Evolutionary conservation across 2,888 invertebrate species (phyloP).

Genomic region (Chrysolina americana): DNA sequence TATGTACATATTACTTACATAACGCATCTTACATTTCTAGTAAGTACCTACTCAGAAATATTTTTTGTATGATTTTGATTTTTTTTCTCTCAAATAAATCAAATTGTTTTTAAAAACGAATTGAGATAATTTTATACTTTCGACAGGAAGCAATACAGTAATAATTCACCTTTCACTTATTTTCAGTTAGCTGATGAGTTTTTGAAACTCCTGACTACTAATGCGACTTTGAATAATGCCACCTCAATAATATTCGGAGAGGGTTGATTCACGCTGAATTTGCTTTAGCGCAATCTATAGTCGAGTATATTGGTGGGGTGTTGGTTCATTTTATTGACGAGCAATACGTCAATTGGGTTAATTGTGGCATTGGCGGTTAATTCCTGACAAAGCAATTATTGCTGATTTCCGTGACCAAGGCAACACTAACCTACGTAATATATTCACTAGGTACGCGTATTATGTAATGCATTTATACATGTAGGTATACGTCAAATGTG

Average conservation of each 20-base stretch:
- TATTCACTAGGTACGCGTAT: constrained; percentile 41
- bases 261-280: neutral
- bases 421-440: constrained; percentile 37
- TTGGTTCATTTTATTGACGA: neutral
- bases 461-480: constrained; percentile 34
- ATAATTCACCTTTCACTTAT: too few species aligned
- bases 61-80: too few species aligned
- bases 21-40: too few species aligned
- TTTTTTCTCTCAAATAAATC: neutral
- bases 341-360: constrained; percentile 32
- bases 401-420: constrained; percentile 40
- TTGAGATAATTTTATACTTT: neutral
- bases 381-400: constrained; percentile 41
- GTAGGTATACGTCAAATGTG: constrained; percentile 24
- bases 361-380: constrained; percentile 40
- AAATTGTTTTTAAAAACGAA: neutral
- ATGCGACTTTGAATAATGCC: too few species aligned
- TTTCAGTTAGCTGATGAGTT: too few species aligned
- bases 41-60: too few species aligned
- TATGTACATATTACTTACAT: too few species aligned
- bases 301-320: neutral
- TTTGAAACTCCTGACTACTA: too few species aligned
- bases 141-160: too few species aligned
- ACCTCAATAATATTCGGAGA: too few species aligned
- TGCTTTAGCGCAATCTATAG: neutral